Evolutionary conservation across 2,888 invertebrate genomes (phyloP), one percentile per base, ranked within the genome.

Genomic region (Scelioninae gen. 1): DNA sequence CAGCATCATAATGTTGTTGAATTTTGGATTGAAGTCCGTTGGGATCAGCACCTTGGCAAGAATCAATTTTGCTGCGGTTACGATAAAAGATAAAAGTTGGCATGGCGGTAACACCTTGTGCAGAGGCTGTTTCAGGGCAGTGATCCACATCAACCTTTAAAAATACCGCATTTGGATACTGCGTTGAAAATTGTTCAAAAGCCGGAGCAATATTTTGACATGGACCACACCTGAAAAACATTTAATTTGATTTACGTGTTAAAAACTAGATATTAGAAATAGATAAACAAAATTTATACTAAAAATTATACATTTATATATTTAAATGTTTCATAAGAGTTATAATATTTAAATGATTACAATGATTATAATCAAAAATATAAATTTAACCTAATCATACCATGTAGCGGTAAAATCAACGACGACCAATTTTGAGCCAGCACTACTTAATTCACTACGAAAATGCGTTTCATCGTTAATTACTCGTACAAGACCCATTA

Each of bases 21-120:
- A 99, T 97, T 94, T 98, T 98, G 51, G 94, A 95, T 93, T 99
- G 98, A 76, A 99, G 92, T 0, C 95, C 94, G 8, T 93, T 93
- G 0, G 97, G 94, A 93, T 99, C 97, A 0, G 98, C 98, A 10
- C 99, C 99, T 93, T 97, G 96, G 86, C 98, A 93, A 47, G 95
- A 93, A 90, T 97, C 98, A 88, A 99, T 94, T 93, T 96, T 96
- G n/a, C 95, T 95, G 94, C 95, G 94, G 92, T 97, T 98, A 87
- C 96, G 95, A 92, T 97, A 99, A 91, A 99, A 98, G 86, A 98
- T 95, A 91, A 99, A 99, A 0, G 99, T 99, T 29, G 99, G 99
- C 98, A 99, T 99, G 0, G 98, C 98, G 74, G 96, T 96, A 47
- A 99, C 97, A 69, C 97, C 97, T 91, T 99, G 97, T 11, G 95